Percentiles rank a stretch among this genome's conserved stretches.
phyloP scores from a whole-genome alignment of 2,888 invertebrate species.

The Andrena praecox region DNA sequence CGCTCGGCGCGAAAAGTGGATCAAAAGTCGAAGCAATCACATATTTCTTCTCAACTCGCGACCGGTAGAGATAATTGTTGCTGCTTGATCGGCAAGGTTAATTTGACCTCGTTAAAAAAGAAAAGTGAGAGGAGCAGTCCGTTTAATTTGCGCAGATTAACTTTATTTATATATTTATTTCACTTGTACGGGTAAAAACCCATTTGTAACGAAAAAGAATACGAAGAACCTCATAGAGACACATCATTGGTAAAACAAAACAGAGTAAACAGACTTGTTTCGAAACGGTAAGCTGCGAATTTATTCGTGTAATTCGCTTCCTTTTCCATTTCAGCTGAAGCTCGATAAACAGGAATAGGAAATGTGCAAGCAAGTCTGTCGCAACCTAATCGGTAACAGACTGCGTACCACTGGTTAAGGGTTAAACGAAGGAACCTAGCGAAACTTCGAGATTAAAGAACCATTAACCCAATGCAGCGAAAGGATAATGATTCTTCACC shows the following conservation, averaged over 20 bases:
- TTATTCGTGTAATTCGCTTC: not conserved
- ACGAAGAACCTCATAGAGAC: too few species aligned
- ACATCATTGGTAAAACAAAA: too few species aligned
- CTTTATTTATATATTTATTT: too few species aligned
- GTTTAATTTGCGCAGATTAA: slow-evolving; percentile 4
- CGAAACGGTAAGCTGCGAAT: not conserved
- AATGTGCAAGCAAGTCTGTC: not conserved
- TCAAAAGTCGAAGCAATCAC: slow-evolving; percentile 7
- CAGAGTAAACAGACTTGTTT: too few species aligned
- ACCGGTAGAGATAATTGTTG: slow-evolving; percentile 10
- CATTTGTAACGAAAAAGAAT: too few species aligned
- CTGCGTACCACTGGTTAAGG: not conserved
- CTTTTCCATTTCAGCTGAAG: not conserved
- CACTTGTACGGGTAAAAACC: too few species aligned
- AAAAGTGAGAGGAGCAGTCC: slow-evolving; percentile 12
- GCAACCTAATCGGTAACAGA: not conserved
- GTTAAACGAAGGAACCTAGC: not conserved
- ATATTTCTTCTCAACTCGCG: not conserved
- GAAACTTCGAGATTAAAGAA: not conserved
- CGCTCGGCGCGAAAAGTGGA: not conserved
- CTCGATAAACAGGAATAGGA: not conserved
- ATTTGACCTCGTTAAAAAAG: not conserved
- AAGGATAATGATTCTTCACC: not conserved
- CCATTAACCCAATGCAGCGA: not conserved
- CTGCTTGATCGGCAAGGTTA: not conserved